Evolutionary conservation across 1,140 invertebrate species (phyloP), one percentile per base, ranked within the genome.

Genomic region (Drosophila suzukii): DNA sequence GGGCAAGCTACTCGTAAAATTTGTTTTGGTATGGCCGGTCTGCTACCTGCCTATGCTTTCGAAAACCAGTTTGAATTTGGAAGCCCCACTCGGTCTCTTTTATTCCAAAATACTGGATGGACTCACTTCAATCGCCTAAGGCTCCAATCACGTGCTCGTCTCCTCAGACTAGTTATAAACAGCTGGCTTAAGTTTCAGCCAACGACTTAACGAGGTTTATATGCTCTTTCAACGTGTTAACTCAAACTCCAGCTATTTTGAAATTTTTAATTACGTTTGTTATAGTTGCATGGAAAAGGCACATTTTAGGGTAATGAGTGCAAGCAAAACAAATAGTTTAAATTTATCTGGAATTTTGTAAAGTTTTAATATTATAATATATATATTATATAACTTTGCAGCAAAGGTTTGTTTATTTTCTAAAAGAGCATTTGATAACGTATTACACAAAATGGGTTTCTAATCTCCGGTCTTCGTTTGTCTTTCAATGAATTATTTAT

Each of bases 1-100:
- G 56, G 62, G 50, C 73, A 77, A 67, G 63, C 73, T 55, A 49
- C 38, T 43, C 30, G 60, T 43, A 32, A 57, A 75, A 55, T 41
- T 15, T 43, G 20, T 20, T 76, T 77, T 68, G 43, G 56, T 77
- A 77, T 77, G 74, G 41, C 74, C 74, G 74, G 73, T 51, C 49
- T 53, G 55, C 60, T 54, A 47, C 36, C 65, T 47, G 65, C 13
- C 67, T 34, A 41, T 57, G 68, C 68, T 72, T 67, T 61, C 62
- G 39, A 67, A 76, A 77, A 77, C 74, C 43, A 15, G 74, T 77
- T 77, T 58, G 13, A n/a, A 47, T 67, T 57, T 60, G 47, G 62
- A n/a, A 46, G 32, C 20, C 65, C 63, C 51, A 30, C 24, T 59
- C 46, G 38, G 38, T 34, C 15, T 49, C 20, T 50, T 49, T 55